These are phyloP conservation scores for Perca fluviatilis DNA, from an alignment of 2,113 vertebrate genomes.

Conservation along the genomic window DNA sequence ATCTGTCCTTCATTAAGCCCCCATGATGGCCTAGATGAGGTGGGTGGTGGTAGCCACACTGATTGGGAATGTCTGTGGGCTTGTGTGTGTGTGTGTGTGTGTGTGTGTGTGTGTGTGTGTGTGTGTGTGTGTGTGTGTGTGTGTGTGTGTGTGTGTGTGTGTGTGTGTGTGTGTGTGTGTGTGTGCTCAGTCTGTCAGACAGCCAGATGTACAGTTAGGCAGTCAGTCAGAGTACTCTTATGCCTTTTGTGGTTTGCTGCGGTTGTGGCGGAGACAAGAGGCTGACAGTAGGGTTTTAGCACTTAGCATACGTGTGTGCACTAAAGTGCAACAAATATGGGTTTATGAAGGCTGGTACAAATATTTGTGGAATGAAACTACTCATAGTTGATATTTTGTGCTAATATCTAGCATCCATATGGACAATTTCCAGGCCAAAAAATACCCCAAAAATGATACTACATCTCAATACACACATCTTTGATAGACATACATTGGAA, in stretches of 20 bases:
- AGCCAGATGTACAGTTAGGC: constrained; percentile 35
- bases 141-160: constrained; percentile 21
- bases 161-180: constrained; percentile 21
- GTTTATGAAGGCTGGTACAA: constrained; percentile 7
- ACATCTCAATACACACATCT: background rate
- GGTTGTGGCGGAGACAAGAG: constrained; percentile 62
- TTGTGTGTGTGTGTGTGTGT: constrained; percentile 10
- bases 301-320: constrained; percentile 14
- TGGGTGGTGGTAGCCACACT: constrained; percentile 57
- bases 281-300: constrained; percentile 59
- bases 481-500: background rate
- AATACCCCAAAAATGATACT: background rate
- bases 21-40: constrained; percentile 60
- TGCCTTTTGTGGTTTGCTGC: constrained; percentile 60
- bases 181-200: constrained; percentile 36
- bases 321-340: constrained; percentile 24
- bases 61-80: constrained; percentile 65
- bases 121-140: constrained; percentile 4
- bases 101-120: background rate
- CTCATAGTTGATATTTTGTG: background rate
- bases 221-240: constrained; percentile 55
- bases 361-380: constrained; percentile 20
- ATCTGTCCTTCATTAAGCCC: constrained; percentile 76
- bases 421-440: background rate
- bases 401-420: background rate